Conservation (phyloP, 1,140 invertebrate species). For the Zaprionus kolodkinae region DNA sequence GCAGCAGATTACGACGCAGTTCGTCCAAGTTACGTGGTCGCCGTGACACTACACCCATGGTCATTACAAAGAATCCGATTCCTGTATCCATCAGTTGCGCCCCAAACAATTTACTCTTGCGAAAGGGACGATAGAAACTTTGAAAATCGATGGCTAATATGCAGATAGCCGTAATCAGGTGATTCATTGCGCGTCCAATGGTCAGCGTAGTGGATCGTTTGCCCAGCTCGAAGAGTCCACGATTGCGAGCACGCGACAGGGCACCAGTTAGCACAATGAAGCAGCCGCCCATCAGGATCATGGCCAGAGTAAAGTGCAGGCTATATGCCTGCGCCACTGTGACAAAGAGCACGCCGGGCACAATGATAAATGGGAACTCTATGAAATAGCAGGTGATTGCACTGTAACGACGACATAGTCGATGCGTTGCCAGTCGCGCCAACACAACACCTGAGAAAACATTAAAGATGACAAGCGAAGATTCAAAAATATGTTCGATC, state of each 20-base stretch:
- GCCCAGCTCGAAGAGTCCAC: constrained; percentile 58
- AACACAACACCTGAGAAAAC: constrained; percentile 60
- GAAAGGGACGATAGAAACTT: constrained; percentile 93
- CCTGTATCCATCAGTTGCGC: constrained; percentile 97
- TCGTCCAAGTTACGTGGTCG: constrained; percentile 72
- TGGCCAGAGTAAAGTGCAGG: constrained; percentile 22
- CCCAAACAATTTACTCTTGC: constrained; percentile 94
- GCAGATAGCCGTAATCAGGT: constrained; percentile 91
- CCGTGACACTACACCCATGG: constrained; percentile 90
- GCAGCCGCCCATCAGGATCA: constrained; percentile 17
- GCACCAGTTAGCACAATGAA: constrained; percentile 31
- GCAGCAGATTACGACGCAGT: constrained; percentile 70
- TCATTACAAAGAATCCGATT: constrained; percentile 94
- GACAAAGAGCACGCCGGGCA: constrained; percentile 64
- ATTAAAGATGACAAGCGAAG: constrained; percentile 51
- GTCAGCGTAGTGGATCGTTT: constrained; percentile 51
- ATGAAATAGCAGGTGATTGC: constrained; percentile 31
- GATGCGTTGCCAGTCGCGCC: constrained; percentile 45
- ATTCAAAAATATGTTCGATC: constrained; percentile 34
- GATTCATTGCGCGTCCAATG: constrained; percentile 88
- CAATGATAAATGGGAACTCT: constrained; percentile 57
- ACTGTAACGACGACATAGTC: constrained; percentile 1
- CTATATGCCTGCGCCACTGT: constrained; percentile 53
- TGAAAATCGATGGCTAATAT: constrained; percentile 97
- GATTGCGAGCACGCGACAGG: constrained; percentile 31